Evolutionary conservation across 2,113 vertebrate species (phyloP).

Genomic region (Tapirus terrestris): DNA sequence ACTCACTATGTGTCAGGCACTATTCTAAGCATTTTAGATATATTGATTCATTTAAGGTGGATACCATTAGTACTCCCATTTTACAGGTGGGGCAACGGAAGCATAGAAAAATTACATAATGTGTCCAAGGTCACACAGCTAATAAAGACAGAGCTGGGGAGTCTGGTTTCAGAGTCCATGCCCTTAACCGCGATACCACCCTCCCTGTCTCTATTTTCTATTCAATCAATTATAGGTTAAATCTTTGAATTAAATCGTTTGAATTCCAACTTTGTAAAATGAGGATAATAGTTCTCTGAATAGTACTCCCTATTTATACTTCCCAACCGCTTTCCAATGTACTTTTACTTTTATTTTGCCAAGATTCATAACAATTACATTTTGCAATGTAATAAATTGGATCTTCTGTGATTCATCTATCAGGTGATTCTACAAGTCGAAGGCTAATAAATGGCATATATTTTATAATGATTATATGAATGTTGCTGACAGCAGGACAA

Average conservation of each 20-base stretch:
- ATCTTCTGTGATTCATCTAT: not conserved
- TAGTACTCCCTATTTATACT: not conserved
- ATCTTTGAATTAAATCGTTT: not conserved
- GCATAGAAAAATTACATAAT: not conserved
- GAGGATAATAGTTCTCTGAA: not conserved
- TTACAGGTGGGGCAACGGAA: not conserved
- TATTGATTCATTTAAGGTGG: not conserved
- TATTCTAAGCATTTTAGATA: not conserved
- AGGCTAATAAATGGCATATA: not conserved
- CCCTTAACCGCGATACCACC: not conserved
- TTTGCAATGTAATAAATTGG: not conserved
- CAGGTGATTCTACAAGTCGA: not conserved
- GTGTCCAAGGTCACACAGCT: not conserved
- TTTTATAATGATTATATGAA: not conserved
- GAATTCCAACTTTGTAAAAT: not conserved
- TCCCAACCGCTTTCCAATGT: not conserved
- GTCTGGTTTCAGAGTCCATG: not conserved
- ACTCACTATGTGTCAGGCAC: not conserved
- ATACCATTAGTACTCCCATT: not conserved
- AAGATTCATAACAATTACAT: not conserved
- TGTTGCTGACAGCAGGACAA: not conserved
- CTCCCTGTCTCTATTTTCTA: not conserved
- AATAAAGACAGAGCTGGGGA: not conserved
- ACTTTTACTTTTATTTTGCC: conserved; percentile 14
- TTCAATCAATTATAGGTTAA: not conserved